These are phyloP conservation scores for Agrypnus murinus DNA, from an alignment of 2,888 invertebrate species.

Conservation along the genomic window DNA sequence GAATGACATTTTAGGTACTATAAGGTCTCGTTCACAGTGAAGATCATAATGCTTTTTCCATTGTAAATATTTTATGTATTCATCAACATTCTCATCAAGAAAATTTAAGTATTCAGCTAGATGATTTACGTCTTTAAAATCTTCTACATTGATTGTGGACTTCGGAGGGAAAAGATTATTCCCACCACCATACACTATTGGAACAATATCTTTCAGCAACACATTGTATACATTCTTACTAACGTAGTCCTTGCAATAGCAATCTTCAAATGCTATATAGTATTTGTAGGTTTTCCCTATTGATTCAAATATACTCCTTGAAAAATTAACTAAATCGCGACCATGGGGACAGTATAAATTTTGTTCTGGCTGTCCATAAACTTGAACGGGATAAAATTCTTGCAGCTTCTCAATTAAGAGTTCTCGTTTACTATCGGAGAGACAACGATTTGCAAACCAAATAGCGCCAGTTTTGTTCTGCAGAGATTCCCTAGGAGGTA, in stretches of 20 bases:
- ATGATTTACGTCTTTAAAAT: conserved; percentile 44
- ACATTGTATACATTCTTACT: conserved; percentile 53
- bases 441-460: conserved; percentile 76
- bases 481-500: conserved; percentile 6
- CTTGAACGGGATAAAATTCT: conserved; percentile 63
- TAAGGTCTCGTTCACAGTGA: neutral
- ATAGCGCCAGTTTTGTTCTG: conserved; percentile 72
- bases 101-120: conserved; percentile 48
- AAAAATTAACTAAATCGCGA: too few species aligned
- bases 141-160: conserved; percentile 51
- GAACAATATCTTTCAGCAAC: conserved; percentile 46
- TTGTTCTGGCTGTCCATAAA: too few species aligned
- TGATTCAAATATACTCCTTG: conserved; percentile 73
- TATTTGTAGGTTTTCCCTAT: conserved; percentile 65
- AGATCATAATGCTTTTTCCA: conserved; percentile 51
- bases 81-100: conserved; percentile 38
- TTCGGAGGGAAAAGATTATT: conserved; percentile 46
- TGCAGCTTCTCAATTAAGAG: conserved; percentile 72
- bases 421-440: conserved; percentile 70
- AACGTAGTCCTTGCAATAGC: conserved; percentile 54
- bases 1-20: neutral
- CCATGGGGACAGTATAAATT: too few species aligned
- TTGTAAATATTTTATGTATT: conserved; percentile 53
- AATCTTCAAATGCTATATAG: conserved; percentile 56
- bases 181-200: conserved; percentile 53